Evolutionary conservation across 2,888 invertebrate genomes (phyloP), one percentile per base, ranked within the genome.

Genomic region (Neelides folsomi): DNA sequence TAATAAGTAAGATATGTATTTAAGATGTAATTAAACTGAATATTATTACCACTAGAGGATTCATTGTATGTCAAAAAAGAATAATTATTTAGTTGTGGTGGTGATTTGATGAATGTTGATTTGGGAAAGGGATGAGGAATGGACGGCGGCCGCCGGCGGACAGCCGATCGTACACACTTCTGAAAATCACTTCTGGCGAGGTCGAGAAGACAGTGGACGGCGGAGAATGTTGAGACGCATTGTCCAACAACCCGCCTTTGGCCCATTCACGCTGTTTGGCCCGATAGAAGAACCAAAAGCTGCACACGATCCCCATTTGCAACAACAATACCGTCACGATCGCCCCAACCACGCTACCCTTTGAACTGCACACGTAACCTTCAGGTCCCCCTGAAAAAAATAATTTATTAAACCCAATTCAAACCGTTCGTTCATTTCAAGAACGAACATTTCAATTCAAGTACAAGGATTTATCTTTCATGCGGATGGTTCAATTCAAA

Each of bases 201-300:
- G 63, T 62, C 18, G 61, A 60, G 37, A 65, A 63, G 35, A 57
- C 62, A 16, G 60, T 52, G 13, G 47, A 47, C 7, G 53, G 48
- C 37, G 58, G 54, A n/a, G 56, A 53, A 34, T 47, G 53, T 34
- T 51, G 49, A 41, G 40, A 48, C 5, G 58, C 49, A 20, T 54
- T 47, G 51, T 58, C 63, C 41, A 57, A 58, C 13, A 52, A 54
- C 44, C 56, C 61, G 51, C 47, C 45, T 54, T 67, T 67, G 18
- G 60, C 57, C 69, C 70, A 70, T 41, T 66, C 64, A 36, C 66
- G 60, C 57, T 67, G 66, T 51, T 67, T 66, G 43, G 64, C 62
- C 42, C 68, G 65, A 58, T 69, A 69, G 54, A 69, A 69, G 58
- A 67, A 63, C 56, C 66, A 62, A 51, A 68, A 68, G 12, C 67